These are phyloP conservation scores for Melieria picta DNA, from an alignment of 2,888 invertebrate species.

Conservation along the genomic window DNA sequence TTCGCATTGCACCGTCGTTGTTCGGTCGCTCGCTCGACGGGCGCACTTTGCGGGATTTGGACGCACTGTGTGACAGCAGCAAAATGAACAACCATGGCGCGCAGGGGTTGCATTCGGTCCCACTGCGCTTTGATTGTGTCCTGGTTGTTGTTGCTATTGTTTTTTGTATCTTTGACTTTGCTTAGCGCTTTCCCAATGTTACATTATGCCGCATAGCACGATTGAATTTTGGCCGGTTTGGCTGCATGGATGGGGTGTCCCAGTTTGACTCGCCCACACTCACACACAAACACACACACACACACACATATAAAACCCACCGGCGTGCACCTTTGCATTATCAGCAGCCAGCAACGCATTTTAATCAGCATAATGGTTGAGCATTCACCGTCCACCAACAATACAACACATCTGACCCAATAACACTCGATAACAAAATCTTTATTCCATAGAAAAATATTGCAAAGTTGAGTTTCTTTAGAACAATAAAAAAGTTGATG, in stretches of 20 bases:
- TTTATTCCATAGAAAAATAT: too few species aligned
- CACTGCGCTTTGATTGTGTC: neutral
- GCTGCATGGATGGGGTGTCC: slow-evolving; percentile 36
- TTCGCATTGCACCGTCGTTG: slow-evolving; percentile 32
- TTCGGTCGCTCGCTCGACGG: slow-evolving; percentile 34
- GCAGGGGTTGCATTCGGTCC: slow-evolving; percentile 14
- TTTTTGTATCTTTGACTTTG: slow-evolving; percentile 20
- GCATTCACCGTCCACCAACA: neutral
- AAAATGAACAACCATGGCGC: slow-evolving; percentile 55
- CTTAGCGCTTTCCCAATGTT: slow-evolving; percentile 37
- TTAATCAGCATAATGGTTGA: slow-evolving; percentile 62
- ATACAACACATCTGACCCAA: too few species aligned
- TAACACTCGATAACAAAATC: too few species aligned
- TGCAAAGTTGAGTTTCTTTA: too few species aligned
- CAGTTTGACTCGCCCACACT: too few species aligned
- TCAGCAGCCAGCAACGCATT: slow-evolving; percentile 36
- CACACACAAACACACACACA: slow-evolving; percentile 25
- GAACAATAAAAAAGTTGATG: too few species aligned
- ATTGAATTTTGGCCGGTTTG: slow-evolving; percentile 40
- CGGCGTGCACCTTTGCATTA: slow-evolving; percentile 10
- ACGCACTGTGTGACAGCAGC: slow-evolving; percentile 35
- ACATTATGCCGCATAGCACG: slow-evolving; percentile 46
- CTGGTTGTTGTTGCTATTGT: neutral
- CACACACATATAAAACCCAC: neutral
- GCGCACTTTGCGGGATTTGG: neutral